These are phyloP conservation scores for Chironomus riparius DNA, from an alignment of 2,888 invertebrate species.

Conservation along the genomic window DNA sequence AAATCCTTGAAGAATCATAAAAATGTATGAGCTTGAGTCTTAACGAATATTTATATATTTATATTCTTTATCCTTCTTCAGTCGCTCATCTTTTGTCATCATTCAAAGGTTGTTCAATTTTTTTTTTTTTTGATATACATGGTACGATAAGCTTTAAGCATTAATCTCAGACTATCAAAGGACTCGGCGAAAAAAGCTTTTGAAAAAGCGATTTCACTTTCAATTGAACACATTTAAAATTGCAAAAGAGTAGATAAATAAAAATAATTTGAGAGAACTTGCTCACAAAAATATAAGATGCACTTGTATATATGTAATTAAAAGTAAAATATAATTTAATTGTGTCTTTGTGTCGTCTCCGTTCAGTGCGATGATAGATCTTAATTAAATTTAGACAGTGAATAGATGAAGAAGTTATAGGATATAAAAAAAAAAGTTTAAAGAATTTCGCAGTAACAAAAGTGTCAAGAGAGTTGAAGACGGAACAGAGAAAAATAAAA, in stretches of 20 bases:
- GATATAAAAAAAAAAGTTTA: not conserved
- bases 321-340: not conserved
- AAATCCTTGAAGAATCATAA: no score
- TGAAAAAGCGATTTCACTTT: not conserved
- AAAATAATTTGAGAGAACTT: not conserved
- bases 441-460: not conserved
- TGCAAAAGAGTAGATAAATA: not conserved
- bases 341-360: not conserved
- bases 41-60: no score
- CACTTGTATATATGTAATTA: not conserved
- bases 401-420: not conserved
- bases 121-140: no score
- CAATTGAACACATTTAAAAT: not conserved
- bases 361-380: not conserved
- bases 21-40: no score
- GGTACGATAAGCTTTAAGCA: no score
- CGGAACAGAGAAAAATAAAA: no score
- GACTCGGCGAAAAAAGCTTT: no score
- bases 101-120: no score
- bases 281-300: not conserved
- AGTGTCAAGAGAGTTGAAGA: not conserved
- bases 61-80: no score
- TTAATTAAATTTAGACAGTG: not conserved
- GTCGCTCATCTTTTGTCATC: no score
- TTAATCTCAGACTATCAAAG: no score